Evolutionary conservation across 1,140 invertebrate genomes (phyloP), one percentile per base, ranked within the genome.

Genomic region (Helicoverpa zea): DNA sequence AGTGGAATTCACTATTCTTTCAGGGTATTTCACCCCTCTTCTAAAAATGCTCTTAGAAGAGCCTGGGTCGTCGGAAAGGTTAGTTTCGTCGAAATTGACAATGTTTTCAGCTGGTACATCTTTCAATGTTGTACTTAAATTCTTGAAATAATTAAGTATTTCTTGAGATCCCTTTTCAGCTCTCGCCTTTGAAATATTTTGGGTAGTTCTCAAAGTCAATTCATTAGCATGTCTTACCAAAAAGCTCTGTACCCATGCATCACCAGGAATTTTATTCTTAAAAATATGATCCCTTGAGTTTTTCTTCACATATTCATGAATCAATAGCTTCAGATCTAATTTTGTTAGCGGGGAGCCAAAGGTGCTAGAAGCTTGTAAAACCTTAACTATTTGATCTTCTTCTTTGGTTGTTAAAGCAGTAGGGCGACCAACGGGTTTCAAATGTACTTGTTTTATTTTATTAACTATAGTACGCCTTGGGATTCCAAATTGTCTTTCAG

Each of bases 81-180:
- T 94, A 4, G 91, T 95, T 83, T 95, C 90, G 82, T 95, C 94
- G 83, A 89, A 95, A 81, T 95, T 95, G 4, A 91, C 76, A n/a
- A 95, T 89, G 75, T 90, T 87, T 16, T 81, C 16, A 16, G 87
- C 83, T 47, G 90, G 89, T n/a, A 93, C 85, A 52, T 84, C 84
- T 82, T 90, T 51, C 14, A 94, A 35, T 16, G 81, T 56, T 2
- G 10, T 1, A 43, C 66, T 0, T 66, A 81, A 54, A 61, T 83
- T 73, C 35, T 66, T 49, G 14, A 83, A 83, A 79, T 83, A 81
- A 58, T 56, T 16, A 0, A 47, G 52, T 10, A 81, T 35, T 43
- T 78, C 74, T 3, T 78, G 56, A 13, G 13, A 11, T 13, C 63
- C 47, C 63, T 78, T 78, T 54, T 59, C 74, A 43, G 74, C 80